Evolutionary conservation across 2,888 invertebrate genomes (phyloP), one percentile per base, ranked within the genome.

Genomic region (Amphipoea lucens): DNA sequence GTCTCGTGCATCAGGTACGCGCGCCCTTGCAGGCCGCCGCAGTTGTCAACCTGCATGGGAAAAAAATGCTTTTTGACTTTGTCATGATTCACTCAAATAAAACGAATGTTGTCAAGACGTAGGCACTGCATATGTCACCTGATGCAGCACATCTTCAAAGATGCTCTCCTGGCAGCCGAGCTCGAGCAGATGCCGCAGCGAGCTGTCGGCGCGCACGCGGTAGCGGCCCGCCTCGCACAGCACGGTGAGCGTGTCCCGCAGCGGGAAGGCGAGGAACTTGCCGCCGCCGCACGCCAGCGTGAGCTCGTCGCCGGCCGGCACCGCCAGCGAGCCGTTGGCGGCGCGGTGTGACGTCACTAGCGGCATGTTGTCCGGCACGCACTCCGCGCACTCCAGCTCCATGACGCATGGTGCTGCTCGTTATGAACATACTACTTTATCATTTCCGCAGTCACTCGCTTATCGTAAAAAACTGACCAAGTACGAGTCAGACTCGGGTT

Each of bases 341-440:
- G 93, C 95, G 83, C 90, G 90, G 90, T 94, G 95, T 7, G 95
- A 94, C 90, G 92, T 91, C 93, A 97, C 95, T 89, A 94, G 88
- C 87, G 97, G 96, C 95, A 96, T 94, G 94, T 95, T 91, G 84
- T 96, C 97, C 67, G 97, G 97, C 78, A 96, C 73, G 91, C 97
- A 97, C 91, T 96, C 96, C 76, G 89, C 89, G 83, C 97, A 97
- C 74, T 92, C 91, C 88, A 97, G 90, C 76, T 97, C 96, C 85
- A 97, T 94, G 72, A 92, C 90, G 91, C 97, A 97, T 71, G 90
- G 88, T 76, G 92, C 94, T 93, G 87, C 42, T 54, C 57, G 36
- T 23, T 5, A 45, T 66, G 20, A 68, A 68, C n/a, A 48, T 14
- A 42, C 29, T 14, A 48, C 12, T 29, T 67, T 14, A 17, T 40